phyloP scores from a whole-genome alignment of 2,888 invertebrate genomes.

The Melinopterus prodromus region DNA sequence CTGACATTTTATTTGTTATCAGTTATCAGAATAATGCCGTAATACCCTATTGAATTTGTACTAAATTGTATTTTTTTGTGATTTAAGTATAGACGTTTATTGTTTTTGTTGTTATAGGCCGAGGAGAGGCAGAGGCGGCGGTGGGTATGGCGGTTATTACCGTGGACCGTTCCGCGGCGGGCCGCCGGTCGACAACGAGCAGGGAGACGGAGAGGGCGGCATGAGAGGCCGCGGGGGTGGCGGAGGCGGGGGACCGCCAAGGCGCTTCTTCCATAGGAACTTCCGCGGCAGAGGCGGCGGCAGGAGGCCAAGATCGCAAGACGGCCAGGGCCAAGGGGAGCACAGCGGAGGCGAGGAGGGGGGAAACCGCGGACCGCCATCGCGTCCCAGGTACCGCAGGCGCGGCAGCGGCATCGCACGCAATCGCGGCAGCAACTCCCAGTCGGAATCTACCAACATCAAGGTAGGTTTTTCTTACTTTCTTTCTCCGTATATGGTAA shows the following conservation, averaged over 20 bases:
- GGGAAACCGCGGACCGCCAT: slow-evolving; percentile 58
- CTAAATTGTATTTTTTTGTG: neutral
- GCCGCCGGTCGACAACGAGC: slow-evolving; percentile 58
- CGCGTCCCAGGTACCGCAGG: slow-evolving; percentile 56
- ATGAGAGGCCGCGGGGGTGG: slow-evolving; percentile 55
- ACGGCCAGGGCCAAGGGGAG: slow-evolving; percentile 58
- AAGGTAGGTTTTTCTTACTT: slow-evolving; percentile 14
- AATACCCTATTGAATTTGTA: too few relatives aligned
- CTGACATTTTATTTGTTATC: too few relatives aligned
- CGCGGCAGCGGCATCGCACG: slow-evolving; percentile 57
- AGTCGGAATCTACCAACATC: slow-evolving; percentile 57
- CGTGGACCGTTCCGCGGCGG: slow-evolving; percentile 60
- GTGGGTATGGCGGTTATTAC: slow-evolving; percentile 59
- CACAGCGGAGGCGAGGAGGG: slow-evolving; percentile 59
- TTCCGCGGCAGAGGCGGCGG: slow-evolving; percentile 72
- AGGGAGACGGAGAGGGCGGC: slow-evolving; percentile 57
- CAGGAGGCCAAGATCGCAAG: slow-evolving; percentile 65
- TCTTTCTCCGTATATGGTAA: neutral
- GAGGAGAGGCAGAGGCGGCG: slow-evolving; percentile 59
- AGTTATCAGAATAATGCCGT: too few relatives aligned
- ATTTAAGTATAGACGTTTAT: neutral
- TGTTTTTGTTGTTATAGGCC: slow-evolving; percentile 51
- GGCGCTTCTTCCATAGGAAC: slow-evolving; percentile 76
- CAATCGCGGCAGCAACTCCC: slow-evolving; percentile 57
- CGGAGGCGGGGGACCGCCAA: slow-evolving; percentile 59